phyloP scores from a whole-genome alignment of 2,113 vertebrate genomes.

The Phyllostomus discolor region DNA sequence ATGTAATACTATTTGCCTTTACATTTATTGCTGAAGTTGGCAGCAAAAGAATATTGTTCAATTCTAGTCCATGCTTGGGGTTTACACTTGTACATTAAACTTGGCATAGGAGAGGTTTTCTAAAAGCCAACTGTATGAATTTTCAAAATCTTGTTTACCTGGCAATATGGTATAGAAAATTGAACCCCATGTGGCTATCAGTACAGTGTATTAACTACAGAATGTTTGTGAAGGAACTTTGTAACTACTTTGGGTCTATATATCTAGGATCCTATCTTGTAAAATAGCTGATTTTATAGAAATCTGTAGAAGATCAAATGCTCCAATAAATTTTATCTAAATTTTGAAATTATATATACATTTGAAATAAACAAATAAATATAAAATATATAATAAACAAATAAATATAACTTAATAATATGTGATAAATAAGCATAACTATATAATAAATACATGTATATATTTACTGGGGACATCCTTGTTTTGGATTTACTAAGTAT shows the following conservation, averaged over 20 bases:
- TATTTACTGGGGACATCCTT: neutral
- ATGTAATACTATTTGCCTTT: slow-evolving; percentile 44
- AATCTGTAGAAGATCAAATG: neutral
- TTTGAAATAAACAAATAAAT: too few species aligned
- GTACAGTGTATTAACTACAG: neutral
- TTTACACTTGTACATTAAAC: slow-evolving; percentile 59
- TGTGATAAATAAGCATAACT: too few species aligned
- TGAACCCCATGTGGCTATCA: neutral
- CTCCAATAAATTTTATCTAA: neutral
- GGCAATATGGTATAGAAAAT: slow-evolving; percentile 36
- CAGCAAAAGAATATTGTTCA: slow-evolving; percentile 53
- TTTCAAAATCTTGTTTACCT: slow-evolving; percentile 49
- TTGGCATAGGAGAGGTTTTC: slow-evolving; percentile 59
- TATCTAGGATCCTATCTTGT: neutral
- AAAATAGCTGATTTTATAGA: neutral
- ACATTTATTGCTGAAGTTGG: slow-evolving; percentile 37
- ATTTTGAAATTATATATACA: neutral
- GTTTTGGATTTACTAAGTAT: neutral
- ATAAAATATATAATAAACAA: too few species aligned
- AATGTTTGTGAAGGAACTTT: neutral
- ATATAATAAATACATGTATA: too few species aligned
- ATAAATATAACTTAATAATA: too few species aligned
- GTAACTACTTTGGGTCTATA: neutral
- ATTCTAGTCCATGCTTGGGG: slow-evolving; percentile 71
- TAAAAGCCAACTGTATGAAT: slow-evolving; percentile 41